These are phyloP conservation scores for Necrosyrtes monachus DNA, from an alignment of 2,797 vertebrate species.

Conservation along the genomic window DNA sequence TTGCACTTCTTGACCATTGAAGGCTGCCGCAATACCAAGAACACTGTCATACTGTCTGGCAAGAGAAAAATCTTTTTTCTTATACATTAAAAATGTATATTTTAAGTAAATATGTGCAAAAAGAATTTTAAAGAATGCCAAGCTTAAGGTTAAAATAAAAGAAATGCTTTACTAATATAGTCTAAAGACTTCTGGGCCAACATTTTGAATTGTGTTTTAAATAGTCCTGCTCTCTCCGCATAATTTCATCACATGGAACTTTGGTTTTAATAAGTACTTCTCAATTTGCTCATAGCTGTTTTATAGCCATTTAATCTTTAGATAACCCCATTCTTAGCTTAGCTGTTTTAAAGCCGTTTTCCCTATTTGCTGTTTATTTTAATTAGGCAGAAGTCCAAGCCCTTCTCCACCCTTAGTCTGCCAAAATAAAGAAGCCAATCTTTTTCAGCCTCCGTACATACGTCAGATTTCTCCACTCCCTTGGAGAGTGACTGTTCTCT, in stretches of 20 bases:
- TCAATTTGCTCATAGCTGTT: not conserved
- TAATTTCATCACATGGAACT: not conserved
- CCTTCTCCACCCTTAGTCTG: not conserved
- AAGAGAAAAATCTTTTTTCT: not conserved
- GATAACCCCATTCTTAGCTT: not conserved
- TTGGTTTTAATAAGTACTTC: not conserved
- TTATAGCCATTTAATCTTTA: not conserved
- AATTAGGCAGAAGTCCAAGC: not conserved
- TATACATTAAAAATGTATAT: not conserved
- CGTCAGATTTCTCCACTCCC: not conserved
- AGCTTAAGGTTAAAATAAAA: not conserved
- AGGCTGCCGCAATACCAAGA: not conserved
- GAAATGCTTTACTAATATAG: not conserved
- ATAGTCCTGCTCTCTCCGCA: not conserved
- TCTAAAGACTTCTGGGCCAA: not conserved
- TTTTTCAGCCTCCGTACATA: not conserved
- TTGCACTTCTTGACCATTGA: not conserved
- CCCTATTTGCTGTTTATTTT: not conserved
- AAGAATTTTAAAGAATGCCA: not conserved
- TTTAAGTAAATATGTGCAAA: not conserved
- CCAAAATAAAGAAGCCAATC: not conserved
- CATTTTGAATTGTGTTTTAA: not conserved
- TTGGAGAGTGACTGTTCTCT: not conserved
- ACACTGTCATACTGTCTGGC: not conserved
- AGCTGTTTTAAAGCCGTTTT: not conserved